Conservation (phyloP, 2,888 invertebrate genomes). For the Meghimatium bilineatum region DNA sequence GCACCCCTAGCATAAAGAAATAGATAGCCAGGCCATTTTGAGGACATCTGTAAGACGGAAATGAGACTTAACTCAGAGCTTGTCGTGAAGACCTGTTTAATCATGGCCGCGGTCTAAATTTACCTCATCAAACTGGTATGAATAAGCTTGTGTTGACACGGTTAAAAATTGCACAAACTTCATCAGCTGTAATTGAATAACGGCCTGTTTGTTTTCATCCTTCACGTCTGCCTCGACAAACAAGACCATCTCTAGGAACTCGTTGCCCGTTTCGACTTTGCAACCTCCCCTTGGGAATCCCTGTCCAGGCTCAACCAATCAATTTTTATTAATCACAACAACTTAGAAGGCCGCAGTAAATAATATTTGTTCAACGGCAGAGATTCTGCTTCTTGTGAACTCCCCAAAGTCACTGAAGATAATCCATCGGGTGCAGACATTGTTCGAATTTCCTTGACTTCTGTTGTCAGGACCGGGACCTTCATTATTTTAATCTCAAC, state of each 20-base stretch:
- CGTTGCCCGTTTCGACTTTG: conserved; percentile 27
- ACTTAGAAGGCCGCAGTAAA: conserved; percentile 62
- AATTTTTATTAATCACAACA: conserved; percentile 67
- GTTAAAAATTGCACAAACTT: conserved; percentile 67
- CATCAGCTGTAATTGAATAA: conserved; percentile 70
- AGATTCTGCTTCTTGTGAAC: conserved; percentile 47
- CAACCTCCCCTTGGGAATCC: conserved; percentile 41
- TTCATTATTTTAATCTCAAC: conserved; percentile 34
- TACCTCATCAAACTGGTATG: conserved; percentile 61
- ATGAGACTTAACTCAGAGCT: conserved; percentile 37
- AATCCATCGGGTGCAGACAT: conserved; percentile 35
- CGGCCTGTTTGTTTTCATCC: conserved; percentile 62
- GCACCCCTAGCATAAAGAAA: conserved; percentile 3
- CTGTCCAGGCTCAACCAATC: conserved; percentile 57
- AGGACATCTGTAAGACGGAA: conserved; percentile 40
- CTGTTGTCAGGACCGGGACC: conserved; percentile 21
- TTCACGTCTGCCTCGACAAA: conserved; percentile 48
- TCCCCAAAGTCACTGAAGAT: conserved; percentile 39
- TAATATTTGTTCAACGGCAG: conserved; percentile 62
- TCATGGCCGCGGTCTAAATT: conserved; percentile 60
- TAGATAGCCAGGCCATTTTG: conserved; percentile 18
- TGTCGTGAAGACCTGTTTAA: conserved; percentile 56
- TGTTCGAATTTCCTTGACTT: conserved; percentile 39
- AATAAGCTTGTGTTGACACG: conserved; percentile 62
- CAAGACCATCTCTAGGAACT: conserved; percentile 25